Percentiles rank a stretch among this genome's conserved stretches.
These are phyloP conservation scores for Sebastes hubbsi DNA, from an alignment of 2,797 vertebrate species.

Conservation along the genomic window DNA sequence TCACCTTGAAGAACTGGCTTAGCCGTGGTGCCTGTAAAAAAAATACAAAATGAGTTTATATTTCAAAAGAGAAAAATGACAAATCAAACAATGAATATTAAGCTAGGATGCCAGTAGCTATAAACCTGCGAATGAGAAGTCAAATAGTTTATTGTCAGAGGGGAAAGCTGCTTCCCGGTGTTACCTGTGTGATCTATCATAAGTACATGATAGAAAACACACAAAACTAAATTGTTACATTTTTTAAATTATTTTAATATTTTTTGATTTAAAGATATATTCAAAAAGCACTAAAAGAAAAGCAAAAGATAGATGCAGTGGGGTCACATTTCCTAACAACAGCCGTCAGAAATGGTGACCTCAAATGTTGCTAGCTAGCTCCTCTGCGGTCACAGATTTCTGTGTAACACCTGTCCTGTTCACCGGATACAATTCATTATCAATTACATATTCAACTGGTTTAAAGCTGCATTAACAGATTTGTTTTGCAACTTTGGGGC, in stretches of 20 bases:
- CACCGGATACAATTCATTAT: not conserved
- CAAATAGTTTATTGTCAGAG: not conserved
- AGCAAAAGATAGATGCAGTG: no score
- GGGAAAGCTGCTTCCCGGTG: not conserved
- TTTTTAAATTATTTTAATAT: no score
- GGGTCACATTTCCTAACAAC: no score
- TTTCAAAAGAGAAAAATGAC: not conserved
- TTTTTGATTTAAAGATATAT: no score
- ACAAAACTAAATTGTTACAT: no score
- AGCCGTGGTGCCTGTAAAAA: fast-evolving
- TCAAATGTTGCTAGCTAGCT: no score
- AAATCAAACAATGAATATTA: not conserved
- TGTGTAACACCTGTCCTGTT: no score
- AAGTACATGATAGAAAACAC: no score
- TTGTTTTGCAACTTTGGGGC: not conserved
- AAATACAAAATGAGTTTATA: not conserved
- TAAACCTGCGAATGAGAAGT: not conserved
- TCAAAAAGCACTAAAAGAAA: no score
- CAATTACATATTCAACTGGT: not conserved
- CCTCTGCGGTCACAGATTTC: no score
- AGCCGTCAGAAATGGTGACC: no score
- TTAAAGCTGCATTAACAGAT: not conserved
- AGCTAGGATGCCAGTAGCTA: not conserved
- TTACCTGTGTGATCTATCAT: not conserved
- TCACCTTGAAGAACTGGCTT: fast-evolving